These are phyloP conservation scores for Aplodontia rufa DNA, from an alignment of 2,113 vertebrate species.

Conservation along the genomic window DNA sequence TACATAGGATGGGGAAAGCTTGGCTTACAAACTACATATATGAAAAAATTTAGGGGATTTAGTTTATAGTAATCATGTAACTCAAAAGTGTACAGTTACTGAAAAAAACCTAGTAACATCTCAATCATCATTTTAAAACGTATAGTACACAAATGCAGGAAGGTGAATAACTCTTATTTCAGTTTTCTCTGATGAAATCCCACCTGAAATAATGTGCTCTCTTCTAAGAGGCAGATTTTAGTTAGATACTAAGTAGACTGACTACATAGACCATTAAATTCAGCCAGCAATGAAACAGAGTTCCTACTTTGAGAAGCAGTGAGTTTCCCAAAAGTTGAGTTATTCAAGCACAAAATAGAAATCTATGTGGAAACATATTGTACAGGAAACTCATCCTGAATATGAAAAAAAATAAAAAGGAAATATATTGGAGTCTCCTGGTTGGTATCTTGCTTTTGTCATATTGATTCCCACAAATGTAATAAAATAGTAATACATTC, in stretches of 20 bases:
- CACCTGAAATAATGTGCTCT: neutral
- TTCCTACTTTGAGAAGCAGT: neutral
- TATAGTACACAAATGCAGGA: neutral
- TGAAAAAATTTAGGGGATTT: neutral
- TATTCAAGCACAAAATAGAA: neutral
- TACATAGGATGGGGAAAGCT: neutral
- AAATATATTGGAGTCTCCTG: neutral
- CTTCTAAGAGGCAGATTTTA: constrained; percentile 23
- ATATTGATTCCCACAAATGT: constrained; percentile 18
- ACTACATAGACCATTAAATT: neutral
- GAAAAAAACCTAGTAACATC: neutral
- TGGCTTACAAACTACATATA: constrained; percentile 18
- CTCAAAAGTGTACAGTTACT: neutral
- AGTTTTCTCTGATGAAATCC: constrained; percentile 9
- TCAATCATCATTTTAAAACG: constrained; percentile 12
- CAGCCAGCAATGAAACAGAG: neutral
- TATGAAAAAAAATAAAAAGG: neutral
- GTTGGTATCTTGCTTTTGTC: neutral
- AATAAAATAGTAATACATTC: constrained; percentile 22
- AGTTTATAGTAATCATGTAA: constrained; percentile 7
- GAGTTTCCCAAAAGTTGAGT: neutral
- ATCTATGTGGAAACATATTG: neutral
- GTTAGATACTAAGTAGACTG: constrained; percentile 36
- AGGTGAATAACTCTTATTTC: neutral
- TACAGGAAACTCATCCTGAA: neutral